phyloP scores from a whole-genome alignment of 1,140 invertebrate species.

The Drosophila bocqueti region DNA sequence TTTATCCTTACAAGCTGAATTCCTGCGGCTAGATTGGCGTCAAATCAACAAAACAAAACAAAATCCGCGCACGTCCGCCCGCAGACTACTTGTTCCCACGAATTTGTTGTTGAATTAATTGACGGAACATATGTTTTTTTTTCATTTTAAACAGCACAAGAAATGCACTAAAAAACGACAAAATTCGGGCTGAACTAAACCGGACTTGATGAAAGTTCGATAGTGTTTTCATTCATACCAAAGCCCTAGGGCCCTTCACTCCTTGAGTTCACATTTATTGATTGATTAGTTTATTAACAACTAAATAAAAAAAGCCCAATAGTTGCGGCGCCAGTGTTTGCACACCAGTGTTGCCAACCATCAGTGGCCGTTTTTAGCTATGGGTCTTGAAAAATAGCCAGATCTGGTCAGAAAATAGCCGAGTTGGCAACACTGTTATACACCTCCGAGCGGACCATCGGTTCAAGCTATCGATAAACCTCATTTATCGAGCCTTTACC shows the following conservation, averaged over 20 bases:
- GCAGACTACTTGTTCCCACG: slow-evolving; percentile 77
- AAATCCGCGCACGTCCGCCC: slow-evolving; percentile 71
- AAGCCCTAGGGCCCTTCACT: not conserved
- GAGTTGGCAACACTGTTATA: too few relatives aligned
- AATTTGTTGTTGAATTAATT: slow-evolving; percentile 58
- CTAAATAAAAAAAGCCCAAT: not conserved
- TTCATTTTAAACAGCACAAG: slow-evolving; percentile 18
- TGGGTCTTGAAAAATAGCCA: too few relatives aligned
- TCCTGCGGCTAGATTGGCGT: slow-evolving; percentile 43
- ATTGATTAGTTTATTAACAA: not conserved
- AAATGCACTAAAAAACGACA: slow-evolving; percentile 51
- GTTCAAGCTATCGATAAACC: slow-evolving; percentile 4
- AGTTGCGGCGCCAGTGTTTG: slow-evolving; percentile 3
- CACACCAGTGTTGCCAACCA: not conserved
- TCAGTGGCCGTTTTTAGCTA: too few relatives aligned
- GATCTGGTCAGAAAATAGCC: too few relatives aligned
- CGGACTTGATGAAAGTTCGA: slow-evolving; percentile 4
- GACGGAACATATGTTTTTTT: slow-evolving; percentile 51
- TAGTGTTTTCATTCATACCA: too few relatives aligned
- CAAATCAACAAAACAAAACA: slow-evolving; percentile 42
- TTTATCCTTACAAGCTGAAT: slow-evolving; percentile 51
- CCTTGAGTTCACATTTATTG: not conserved
- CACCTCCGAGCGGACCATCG: not conserved
- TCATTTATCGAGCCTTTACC: not conserved
- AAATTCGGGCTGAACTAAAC: not conserved